Base-by-base conservation (phyloP, 1,140 invertebrate genomes). In the Lepidurus apus region DNA sequence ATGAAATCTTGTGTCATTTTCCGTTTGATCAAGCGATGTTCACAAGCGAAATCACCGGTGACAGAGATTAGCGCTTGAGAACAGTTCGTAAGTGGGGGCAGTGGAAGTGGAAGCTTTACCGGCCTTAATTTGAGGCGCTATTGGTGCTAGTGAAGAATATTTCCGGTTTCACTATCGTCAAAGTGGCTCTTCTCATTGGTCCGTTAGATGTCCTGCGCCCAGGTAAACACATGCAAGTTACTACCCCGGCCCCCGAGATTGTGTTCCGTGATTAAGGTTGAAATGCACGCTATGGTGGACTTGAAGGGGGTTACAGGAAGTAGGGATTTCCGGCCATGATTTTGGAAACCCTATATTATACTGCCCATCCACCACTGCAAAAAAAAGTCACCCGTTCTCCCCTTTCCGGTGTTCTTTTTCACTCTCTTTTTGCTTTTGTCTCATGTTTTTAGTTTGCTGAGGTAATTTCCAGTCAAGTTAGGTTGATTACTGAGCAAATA, bases 171-270 rank as follows among this genome's bases (percentile, higher is more conserved):
- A 21, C 53, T 65, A 9, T 9, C 17, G 53, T 65, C 8, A 65
- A 65, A 65, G 53, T 65, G 53, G 53, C 53, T 65, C 53, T 65
- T 65, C 53, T 65, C 53, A 65, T 65, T 65, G 53, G 53, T 65
- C 53, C 53, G 21, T 65, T 65, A 65, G 53, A 65, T 65, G 53
- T 65, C 53, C 53, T 65, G 21, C 53, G 53, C 53, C 53, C 53
- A 65, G 53, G 53, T 65, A 65, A 34, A 65, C 53, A 65, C 53
- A 21, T 65, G 53, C 53, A 65, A 65, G 17, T 34, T 34, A 34
- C 53, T 65, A 65, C 13, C 53, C 53, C 9, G 53, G 53, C 45
- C 2, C 34, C 34, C 45, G 53, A 65, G 17, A 13, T 65, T 65
- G 7, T 65, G 17, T 11, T 13, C 53, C 13, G 53, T 65, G 53